Base-by-base conservation (phyloP, 1,140 invertebrate species). In the Drosophila santomea region DNA sequence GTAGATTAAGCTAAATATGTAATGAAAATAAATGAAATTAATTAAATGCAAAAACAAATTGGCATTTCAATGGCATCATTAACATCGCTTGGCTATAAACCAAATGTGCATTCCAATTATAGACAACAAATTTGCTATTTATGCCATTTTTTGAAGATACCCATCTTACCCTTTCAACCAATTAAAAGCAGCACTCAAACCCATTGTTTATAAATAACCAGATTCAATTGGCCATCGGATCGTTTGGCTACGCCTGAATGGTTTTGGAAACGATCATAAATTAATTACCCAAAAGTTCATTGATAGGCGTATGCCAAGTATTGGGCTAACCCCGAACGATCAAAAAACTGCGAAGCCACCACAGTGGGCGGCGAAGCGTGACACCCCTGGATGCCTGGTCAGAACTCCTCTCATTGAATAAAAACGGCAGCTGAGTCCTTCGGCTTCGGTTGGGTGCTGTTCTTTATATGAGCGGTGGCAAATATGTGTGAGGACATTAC, bases 231-330 rank as follows among this genome's bases (percentile, higher is more conserved):
- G 15, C 28, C 38, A 52, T 44, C 25, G n/a, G 44, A 66, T 66
- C 28, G 66, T 71, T 56, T 56, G 41, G 45, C 44, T 54, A 79
- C 41, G 82, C 69, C 67, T 86, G 45, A 86, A 43, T 68, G 51
- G 23, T 8, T 39, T 4, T 38, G 17, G 47, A 61, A 56, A 41
- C n/a, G 47, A 50, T 74, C 76, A 67, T 89, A 89, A 88, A 88
- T 88, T 89, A 89, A 88, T 86, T 88, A 62, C 51, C 17, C 28
- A 79, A 75, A 68, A 68, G 69, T 76, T 79, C 51, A 78, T 64
- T 76, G 83, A 86, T 79, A 59, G 76, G 44, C 52, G 77, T 63
- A 64, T 36, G 20, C 15, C 57, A 59, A 75, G 54, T 67, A 75
- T 43, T 32, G 36, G 54, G 10, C 56, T 59, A 63, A 59, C 61